These are phyloP conservation scores for Peromyscus nudipes DNA, from an alignment of 2,797 vertebrate genomes.

Conservation along the genomic window DNA sequence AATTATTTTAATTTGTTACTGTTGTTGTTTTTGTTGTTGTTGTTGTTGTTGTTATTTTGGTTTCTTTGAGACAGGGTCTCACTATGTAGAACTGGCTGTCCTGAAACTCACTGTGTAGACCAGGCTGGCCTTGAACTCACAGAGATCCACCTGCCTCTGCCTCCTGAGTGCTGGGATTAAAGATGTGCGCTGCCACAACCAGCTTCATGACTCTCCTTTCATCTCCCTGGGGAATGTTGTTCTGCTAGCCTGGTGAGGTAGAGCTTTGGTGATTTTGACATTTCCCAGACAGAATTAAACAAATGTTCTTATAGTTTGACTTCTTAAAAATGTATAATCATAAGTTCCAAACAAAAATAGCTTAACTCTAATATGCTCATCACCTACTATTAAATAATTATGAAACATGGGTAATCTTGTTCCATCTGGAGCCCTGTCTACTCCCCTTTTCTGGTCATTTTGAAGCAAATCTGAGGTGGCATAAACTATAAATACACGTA, in stretches of 20 bases:
- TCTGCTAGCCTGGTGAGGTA: not conserved
- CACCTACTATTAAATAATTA: not conserved
- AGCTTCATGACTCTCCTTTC: not conserved
- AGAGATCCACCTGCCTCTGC: not conserved
- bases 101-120: not conserved
- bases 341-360: not conserved
- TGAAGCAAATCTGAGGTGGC: not conserved
- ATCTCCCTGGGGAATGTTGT: not conserved
- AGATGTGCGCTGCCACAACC: not conserved
- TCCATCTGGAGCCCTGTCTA: not conserved
- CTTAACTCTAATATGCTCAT: not conserved
- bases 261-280: not conserved
- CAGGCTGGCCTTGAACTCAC: not conserved
- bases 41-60: not conserved
- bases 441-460: not conserved
- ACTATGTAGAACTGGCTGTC: not conserved
- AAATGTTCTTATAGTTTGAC: not conserved
- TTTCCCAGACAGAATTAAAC: constrained; percentile 15
- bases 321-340: not conserved
- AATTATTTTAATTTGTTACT: not conserved
- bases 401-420: not conserved
- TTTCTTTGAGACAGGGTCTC: not conserved
- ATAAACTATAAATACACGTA: not conserved
- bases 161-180: not conserved
- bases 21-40: not conserved